Evolutionary conservation across 2,113 vertebrate species (phyloP).

Genomic region (Hypomesus transpacificus): DNA sequence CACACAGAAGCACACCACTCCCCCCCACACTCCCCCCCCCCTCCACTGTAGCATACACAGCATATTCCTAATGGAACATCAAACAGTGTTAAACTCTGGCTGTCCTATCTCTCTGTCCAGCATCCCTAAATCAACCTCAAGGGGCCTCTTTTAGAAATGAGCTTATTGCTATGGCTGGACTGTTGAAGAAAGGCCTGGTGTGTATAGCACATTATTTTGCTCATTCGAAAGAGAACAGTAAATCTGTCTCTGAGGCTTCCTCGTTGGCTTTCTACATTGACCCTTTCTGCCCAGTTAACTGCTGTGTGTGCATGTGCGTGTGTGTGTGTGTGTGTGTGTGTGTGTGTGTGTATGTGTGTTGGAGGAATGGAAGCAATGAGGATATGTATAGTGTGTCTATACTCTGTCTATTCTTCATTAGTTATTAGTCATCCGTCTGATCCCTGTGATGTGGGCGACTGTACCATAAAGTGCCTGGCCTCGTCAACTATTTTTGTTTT

Average conservation of each 20-base stretch:
- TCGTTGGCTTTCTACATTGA: constrained; percentile 4
- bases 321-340: background rate
- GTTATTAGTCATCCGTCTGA: background rate
- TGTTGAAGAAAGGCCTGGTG: background rate
- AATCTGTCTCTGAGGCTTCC: background rate
- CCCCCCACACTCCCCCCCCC: background rate
- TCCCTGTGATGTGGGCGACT: too few relatives aligned
- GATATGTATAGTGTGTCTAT: background rate
- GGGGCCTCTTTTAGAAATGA: constrained; percentile 61
- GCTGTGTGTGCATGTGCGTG: background rate
- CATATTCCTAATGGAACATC: constrained; percentile 65
- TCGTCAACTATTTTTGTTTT: too few relatives aligned
- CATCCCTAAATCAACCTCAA: constrained; percentile 65
- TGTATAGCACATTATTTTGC: background rate
- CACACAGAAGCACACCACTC: constrained; percentile 47
- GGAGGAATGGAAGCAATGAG: background rate
- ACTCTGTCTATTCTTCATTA: background rate
- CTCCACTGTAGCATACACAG: constrained; percentile 39
- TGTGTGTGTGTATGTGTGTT: constrained; percentile 13
- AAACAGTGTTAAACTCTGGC: constrained; percentile 55
- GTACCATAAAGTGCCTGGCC: too few relatives aligned
- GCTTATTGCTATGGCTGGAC: constrained; percentile 42
- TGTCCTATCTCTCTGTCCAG: constrained; percentile 52
- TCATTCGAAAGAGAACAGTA: constrained; percentile 8
- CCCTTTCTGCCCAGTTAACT: constrained; percentile 8